Evolutionary conservation across 2,797 vertebrate genomes (phyloP), one percentile per base, ranked within the genome.

Genomic region (Malacoraja senta): DNA sequence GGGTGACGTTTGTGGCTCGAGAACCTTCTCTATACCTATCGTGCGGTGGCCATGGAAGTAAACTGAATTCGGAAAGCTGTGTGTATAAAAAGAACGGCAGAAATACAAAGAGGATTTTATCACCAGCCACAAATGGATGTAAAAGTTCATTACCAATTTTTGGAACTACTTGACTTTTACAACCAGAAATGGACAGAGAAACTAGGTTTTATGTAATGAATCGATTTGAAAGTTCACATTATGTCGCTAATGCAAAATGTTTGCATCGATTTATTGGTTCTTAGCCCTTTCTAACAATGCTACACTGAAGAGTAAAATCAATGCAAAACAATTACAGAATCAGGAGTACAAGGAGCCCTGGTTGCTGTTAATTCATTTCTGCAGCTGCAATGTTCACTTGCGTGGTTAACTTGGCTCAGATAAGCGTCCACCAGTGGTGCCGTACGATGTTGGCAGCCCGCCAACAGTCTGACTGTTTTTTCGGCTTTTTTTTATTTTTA

Each of bases 251-350:
- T 44, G 90, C 72, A 29, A 92, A 92, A 92, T 76, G 72, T 76
- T 92, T 1, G 9, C n/a, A 92, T 76, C n/a, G 65, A 92, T 92
- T n/a, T 29, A 71, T 92, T 29, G 38, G 44, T 92, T 76, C 71
- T 74, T 53, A 92, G 35, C 72, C 90, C 38, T 92, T 44, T 92
- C 68, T 53, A 76, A 8, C 71, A 53, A 8, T 26, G 13, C 15
- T 72, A 53, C 38, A 76, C 24, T 92, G 90, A 92, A 92, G 35
- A 92, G 38, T 29, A 72, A 92, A 92, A 92, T 92, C 71, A 58
- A 92, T 92, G 35, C 8, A 29, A 58, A 76, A 58, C 26, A 29
- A 92, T 26, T 76, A 76, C 1, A 8, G 10, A 1, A n/a, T 12
- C 6, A 15, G 90, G 71, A 92, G 71, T 72, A 76, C 12, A 53